Conservation (phyloP, 2,797 vertebrate species). For the Pangasius mekongensis region DNA sequence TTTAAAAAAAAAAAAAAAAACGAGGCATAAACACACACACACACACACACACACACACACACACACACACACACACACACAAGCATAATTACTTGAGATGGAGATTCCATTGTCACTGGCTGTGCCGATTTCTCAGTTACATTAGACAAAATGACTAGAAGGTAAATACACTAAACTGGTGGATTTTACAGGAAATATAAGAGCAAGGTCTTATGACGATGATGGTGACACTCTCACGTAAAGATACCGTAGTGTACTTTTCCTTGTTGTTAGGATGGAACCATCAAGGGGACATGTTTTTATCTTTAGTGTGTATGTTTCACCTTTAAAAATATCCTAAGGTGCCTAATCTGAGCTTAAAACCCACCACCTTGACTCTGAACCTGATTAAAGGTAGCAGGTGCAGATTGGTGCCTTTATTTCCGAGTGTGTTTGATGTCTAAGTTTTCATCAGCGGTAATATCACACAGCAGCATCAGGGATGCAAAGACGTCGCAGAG, state of each 20-base stretch:
- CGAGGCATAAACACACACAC: slow-evolving; percentile 64
- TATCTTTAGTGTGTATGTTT: no score
- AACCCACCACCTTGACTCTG: not conserved
- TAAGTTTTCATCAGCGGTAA: not conserved
- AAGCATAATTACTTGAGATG: slow-evolving; percentile 80
- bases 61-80: slow-evolving; percentile 71
- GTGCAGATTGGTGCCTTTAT: not conserved
- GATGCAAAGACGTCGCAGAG: slow-evolving; percentile 20
- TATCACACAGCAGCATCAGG: not conserved
- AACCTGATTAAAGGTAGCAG: not conserved
- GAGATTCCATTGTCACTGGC: slow-evolving; percentile 67
- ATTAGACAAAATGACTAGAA: slow-evolving; percentile 25
- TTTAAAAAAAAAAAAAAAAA: slow-evolving; percentile 52
- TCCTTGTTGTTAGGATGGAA: not conserved
- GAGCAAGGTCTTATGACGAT: not conserved
- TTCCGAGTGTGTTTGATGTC: not conserved
- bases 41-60: slow-evolving; percentile 73
- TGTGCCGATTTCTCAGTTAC: slow-evolving; percentile 72
- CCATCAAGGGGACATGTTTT: slow-evolving; percentile 13
- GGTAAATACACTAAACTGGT: not conserved
- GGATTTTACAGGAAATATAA: slow-evolving; percentile 60
- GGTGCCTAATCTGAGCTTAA: not conserved
- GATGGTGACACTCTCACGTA: not conserved
- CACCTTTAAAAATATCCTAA: not conserved
- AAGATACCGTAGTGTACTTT: not conserved